A percentile compares a stretch with the other conserved stretches of the same genome.
Conservation (phyloP, 2,797 vertebrate genomes). For the Botia kubotai region DNA sequence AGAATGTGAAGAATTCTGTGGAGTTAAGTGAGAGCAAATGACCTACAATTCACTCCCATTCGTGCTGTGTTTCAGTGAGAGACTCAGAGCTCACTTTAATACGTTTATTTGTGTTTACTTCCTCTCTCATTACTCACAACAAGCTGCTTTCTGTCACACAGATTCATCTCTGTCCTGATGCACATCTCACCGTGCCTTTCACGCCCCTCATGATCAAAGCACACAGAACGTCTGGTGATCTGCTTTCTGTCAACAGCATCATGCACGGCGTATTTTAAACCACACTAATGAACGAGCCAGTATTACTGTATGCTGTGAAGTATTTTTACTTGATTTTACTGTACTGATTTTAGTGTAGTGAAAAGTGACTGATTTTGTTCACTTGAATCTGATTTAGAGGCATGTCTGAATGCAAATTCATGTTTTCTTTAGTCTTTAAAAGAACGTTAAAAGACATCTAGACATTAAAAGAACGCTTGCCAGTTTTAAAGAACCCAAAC, state of each 20-base stretch:
- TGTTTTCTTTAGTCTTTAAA: no score
- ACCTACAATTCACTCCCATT: constrained; percentile 35
- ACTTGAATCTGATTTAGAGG: no score
- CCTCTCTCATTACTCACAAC: constrained; percentile 36
- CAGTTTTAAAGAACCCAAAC: no score
- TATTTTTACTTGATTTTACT: background rate
- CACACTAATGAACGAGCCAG: no score
- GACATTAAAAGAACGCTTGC: no score
- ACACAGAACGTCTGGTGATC: constrained; percentile 7
- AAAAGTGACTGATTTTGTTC: no score
- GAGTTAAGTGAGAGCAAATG: constrained; percentile 12
- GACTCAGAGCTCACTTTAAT: constrained; percentile 36
- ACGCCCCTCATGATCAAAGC: constrained; percentile 13
- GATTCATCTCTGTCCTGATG: constrained; percentile 44
- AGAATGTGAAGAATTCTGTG: constrained; percentile 44
- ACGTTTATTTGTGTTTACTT: constrained; percentile 39
- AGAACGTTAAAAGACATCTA: no score
- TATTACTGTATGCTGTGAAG: background rate
- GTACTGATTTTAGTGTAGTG: no score
- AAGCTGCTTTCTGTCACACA: constrained; percentile 35
- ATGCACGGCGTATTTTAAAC: no score
- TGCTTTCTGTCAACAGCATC: constrained; percentile 20
- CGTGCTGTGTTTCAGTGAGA: constrained; percentile 13
- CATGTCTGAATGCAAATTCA: no score
- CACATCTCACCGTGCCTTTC: constrained; percentile 37